Percentiles rank a stretch among this genome's conserved stretches.
phyloP scores from a whole-genome alignment of 2,113 vertebrate species.

The Chaetops frenatus region DNA sequence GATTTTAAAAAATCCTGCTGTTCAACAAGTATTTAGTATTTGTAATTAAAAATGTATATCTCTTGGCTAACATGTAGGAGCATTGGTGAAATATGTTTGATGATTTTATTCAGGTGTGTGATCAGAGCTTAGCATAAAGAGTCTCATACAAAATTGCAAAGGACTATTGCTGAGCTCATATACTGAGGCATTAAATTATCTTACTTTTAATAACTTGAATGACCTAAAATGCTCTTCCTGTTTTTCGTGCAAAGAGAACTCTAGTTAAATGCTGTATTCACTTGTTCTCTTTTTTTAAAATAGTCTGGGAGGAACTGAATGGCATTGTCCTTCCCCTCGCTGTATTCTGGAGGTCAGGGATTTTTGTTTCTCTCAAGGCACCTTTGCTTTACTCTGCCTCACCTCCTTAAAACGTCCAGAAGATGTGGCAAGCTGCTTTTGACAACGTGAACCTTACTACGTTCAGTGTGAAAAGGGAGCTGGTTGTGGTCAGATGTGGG shows the following conservation, averaged over 20 bases:
- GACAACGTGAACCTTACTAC: neutral
- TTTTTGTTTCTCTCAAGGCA: neutral
- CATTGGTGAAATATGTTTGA: neutral
- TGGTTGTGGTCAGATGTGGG: constrained; percentile 24
- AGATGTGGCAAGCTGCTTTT: constrained; percentile 9
- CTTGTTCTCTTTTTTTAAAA: constrained; percentile 20
- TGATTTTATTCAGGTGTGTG: neutral
- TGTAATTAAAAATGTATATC: constrained; percentile 21
- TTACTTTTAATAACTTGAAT: constrained; percentile 17
- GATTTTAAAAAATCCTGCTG: neutral
- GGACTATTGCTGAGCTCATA: neutral
- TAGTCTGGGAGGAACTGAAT: constrained; percentile 36
- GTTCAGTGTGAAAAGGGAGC: neutral
- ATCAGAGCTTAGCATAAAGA: neutral
- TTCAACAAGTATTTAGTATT: neutral
- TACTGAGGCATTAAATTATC: neutral
- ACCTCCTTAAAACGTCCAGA: neutral
- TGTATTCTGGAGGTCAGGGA: neutral
- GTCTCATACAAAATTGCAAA: neutral
- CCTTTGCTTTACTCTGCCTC: neutral
- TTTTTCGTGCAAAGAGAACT: neutral
- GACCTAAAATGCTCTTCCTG: neutral
- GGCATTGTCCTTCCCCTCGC: neutral
- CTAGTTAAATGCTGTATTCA: neutral
- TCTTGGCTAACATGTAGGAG: neutral